A percentile compares a stretch with the other conserved stretches of the same genome.
Conservation (phyloP, 2,797 vertebrate species). For the Chloroceryle inda region DNA sequence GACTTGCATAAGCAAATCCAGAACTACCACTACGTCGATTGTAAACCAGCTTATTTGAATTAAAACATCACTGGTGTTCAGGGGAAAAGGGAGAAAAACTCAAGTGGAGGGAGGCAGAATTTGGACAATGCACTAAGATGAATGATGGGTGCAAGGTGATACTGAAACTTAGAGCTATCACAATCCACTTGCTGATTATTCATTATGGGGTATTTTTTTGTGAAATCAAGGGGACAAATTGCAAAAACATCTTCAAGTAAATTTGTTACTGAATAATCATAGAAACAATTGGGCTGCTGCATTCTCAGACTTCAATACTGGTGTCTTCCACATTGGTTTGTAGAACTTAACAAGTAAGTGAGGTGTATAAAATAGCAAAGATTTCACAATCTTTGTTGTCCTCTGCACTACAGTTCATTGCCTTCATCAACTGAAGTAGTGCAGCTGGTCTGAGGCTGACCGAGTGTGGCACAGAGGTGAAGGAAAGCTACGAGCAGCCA, state of each 20-base stretch:
- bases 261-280: neutral
- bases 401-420: neutral
- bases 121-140: neutral
- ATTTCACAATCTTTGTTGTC: neutral
- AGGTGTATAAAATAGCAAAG: neutral
- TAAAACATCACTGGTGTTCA: neutral
- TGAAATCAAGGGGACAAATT: neutral
- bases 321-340: neutral
- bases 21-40: neutral
- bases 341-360: neutral
- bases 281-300: neutral
- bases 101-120: neutral
- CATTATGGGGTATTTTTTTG: no score
- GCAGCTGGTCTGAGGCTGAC: conserved; percentile 2
- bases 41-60: conserved; percentile 3
- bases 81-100: neutral
- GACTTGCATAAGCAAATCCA: conserved; percentile 10
- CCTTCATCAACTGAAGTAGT: neutral
- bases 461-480: neutral
- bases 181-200: neutral
- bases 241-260: neutral
- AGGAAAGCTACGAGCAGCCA: neutral
- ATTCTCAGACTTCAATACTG: neutral
- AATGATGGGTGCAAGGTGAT: neutral
- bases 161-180: neutral